Conservation (phyloP, 2,113 vertebrate genomes). For the Mungos mungo region DNA sequence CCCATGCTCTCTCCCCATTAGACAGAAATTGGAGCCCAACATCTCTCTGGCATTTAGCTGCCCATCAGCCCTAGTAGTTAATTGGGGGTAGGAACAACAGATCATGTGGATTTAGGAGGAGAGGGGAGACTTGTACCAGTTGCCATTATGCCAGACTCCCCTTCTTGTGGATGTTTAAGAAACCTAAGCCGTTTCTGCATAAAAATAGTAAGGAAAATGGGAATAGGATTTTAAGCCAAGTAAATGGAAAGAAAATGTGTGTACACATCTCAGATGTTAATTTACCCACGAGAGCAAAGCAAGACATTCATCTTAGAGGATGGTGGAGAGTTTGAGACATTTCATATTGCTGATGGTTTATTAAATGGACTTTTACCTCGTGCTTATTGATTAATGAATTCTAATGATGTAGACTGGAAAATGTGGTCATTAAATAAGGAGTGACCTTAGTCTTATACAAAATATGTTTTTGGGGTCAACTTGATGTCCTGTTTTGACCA, state of each 20-base stretch:
- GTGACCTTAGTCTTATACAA: background rate
- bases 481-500: background rate
- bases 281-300: background rate
- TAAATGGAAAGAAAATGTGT: background rate
- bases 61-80: background rate
- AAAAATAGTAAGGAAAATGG: background rate
- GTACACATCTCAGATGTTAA: background rate
- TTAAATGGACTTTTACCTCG: background rate
- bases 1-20: background rate
- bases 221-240: conserved; percentile 19
- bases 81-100: background rate
- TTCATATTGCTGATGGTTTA: background rate
- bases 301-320: background rate
- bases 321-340: background rate
- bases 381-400: background rate
- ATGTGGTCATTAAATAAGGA: background rate
- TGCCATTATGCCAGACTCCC: background rate
- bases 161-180: background rate
- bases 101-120: background rate
- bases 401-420: background rate
- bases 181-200: background rate
- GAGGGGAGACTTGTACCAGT: background rate
- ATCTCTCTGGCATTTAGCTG: background rate
- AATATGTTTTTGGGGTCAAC: background rate
- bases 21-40: background rate